Evolutionary conservation across 2,888 invertebrate genomes (phyloP), one percentile per base, ranked within the genome.

Genomic region (Drosophila neoperkinsi): DNA sequence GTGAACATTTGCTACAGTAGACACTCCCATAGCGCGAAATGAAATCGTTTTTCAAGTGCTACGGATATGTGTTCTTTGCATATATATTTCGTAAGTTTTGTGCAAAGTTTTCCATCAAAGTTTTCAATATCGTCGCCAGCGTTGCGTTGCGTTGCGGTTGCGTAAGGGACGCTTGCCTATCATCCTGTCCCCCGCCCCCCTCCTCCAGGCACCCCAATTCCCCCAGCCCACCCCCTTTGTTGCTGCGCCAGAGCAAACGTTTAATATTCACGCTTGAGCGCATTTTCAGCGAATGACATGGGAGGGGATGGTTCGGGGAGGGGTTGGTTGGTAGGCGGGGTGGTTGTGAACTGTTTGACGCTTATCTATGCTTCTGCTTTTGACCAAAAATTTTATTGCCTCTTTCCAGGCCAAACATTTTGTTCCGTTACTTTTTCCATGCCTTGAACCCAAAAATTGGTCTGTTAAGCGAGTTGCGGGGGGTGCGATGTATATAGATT

Each of bases 231-330:
- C 7, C 28, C 34, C 34, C 18, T 33, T 63, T 57, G 46, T 51
- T 53, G 53, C 46, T 67, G 59, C 60, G 74, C 68, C 71, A 84
- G 65, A 78, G 82, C 88, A 89, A 87, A 82, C 91, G 85, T 90
- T 90, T 87, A 90, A 87, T 86, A 90, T 90, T 88, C 88, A 84
- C 87, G 88, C 90, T 81, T 88, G 91, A 90, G 88, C 85, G 90
- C 79, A 71, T 65, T 87, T 80, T 73, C 63, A 74, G 75, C 61
- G 50, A 64, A 53, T 36, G 41, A 30, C 21, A 41, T 36, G 59
- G 41, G 67, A 34, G 31, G 21, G 13, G 18, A 21, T 31, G 71
- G n/a, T 7, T 3, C 13, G n/a, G 28, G n/a, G 46, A 11, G 30
- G 21, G 9, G 10, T 7, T n/a, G 34, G 21, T 30, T 25, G 13